These are phyloP conservation scores for Todus mexicanus DNA, from an alignment of 2,797 vertebrate species.

Conservation along the genomic window DNA sequence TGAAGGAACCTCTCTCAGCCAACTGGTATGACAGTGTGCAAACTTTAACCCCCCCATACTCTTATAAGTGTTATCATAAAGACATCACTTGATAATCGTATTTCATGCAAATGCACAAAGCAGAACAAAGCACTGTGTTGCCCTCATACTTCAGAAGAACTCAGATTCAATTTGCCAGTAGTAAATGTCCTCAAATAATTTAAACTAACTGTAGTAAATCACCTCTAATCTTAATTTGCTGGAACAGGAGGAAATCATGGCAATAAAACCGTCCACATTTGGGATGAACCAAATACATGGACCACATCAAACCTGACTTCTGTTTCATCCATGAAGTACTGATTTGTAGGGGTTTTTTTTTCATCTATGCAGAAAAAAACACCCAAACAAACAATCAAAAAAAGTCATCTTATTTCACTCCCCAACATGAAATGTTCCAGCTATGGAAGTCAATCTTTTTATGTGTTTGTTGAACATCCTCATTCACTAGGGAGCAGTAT, in stretches of 20 bases:
- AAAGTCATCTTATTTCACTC: not conserved
- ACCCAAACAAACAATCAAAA: too few relatives aligned
- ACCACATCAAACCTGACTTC: not conserved
- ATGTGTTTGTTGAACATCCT: not conserved
- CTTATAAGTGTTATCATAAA: not conserved
- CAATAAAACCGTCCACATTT: not conserved
- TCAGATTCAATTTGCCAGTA: not conserved
- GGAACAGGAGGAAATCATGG: not conserved
- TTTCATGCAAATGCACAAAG: not conserved
- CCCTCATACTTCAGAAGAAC: not conserved
- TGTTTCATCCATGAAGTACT: not conserved
- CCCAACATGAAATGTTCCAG: not conserved
- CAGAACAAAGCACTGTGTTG: not conserved
- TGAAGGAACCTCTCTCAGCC: not conserved
- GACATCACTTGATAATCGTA: not conserved
- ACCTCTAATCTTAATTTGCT: not conserved
- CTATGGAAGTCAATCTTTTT: not conserved
- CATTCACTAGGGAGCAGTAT: not conserved
- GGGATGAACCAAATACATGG: not conserved
- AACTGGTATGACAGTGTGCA: not conserved
- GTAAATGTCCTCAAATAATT: not conserved
- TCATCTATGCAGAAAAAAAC: not conserved
- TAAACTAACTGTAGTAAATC: not conserved
- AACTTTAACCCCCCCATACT: not conserved
- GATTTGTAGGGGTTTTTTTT: not conserved